These are phyloP conservation scores for Sesamia nonagrioides DNA, from an alignment of 1,140 invertebrate species.

Conservation along the genomic window DNA sequence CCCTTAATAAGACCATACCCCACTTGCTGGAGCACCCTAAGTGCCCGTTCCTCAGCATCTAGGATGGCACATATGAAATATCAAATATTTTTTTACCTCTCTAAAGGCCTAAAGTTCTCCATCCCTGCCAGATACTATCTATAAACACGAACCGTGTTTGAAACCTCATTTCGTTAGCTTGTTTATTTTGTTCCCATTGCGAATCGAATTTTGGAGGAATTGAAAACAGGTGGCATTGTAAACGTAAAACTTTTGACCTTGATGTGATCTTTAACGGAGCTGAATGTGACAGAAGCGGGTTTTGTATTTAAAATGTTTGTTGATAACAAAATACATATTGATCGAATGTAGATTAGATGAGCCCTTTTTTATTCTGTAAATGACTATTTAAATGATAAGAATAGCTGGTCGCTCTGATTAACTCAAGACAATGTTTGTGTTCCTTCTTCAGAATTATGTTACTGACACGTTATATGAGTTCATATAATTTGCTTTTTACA, in stretches of 20 bases:
- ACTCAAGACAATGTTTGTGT: too few relatives aligned
- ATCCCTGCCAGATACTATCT: slow-evolving; percentile 23
- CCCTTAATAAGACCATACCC: too few relatives aligned
- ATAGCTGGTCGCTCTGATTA: too few relatives aligned
- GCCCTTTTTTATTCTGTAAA: too few relatives aligned
- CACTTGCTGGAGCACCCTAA: too few relatives aligned
- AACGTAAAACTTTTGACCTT: slow-evolving; percentile 14
- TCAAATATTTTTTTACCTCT: not conserved
- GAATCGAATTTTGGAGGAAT: slow-evolving; percentile 36
- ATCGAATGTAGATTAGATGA: too few relatives aligned
- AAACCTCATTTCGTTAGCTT: slow-evolving; percentile 31
- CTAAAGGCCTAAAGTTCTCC: not conserved
- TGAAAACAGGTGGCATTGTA: slow-evolving; percentile 36
- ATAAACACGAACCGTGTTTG: slow-evolving; percentile 37
- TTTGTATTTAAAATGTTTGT: not conserved
- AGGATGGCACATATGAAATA: too few relatives aligned
- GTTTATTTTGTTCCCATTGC: slow-evolving; percentile 31
- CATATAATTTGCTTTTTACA: too few relatives aligned
- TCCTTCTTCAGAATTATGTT: too few relatives aligned
- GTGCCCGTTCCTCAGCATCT: too few relatives aligned
- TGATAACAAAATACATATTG: not conserved
- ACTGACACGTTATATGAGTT: too few relatives aligned
- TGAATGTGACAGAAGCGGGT: not conserved
- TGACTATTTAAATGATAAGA: too few relatives aligned
- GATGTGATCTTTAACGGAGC: not conserved